Conservation (phyloP, 2,797 vertebrate species). For the Acrossocheilus wenchowensis region DNA sequence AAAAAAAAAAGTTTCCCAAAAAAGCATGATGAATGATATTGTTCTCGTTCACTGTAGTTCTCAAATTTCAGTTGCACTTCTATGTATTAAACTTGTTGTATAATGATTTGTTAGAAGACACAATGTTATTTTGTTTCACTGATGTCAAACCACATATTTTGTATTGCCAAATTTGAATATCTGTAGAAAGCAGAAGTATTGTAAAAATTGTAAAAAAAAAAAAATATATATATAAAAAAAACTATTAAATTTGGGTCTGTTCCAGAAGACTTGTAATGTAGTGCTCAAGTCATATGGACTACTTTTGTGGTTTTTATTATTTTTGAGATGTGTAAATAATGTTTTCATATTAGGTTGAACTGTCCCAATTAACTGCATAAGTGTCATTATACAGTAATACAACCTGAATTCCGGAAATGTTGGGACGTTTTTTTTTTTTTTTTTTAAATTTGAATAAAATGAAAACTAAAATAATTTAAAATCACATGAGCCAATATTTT, state of each 20-base stretch:
- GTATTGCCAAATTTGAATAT: neutral
- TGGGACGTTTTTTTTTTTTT: too few species aligned
- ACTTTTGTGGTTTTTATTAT: neutral
- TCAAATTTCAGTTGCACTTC: neutral
- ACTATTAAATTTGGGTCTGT: too few species aligned
- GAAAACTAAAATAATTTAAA: too few species aligned
- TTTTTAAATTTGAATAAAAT: too few species aligned
- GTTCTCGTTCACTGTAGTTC: neutral
- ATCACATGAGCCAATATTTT: too few species aligned
- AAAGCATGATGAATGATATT: neutral
- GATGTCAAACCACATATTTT: neutral
- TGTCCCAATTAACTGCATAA: conserved; percentile 5
- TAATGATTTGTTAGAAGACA: neutral
- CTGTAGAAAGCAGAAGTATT: neutral
- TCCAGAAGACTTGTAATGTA: neutral
- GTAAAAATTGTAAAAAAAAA: too few species aligned
- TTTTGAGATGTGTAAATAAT: neutral
- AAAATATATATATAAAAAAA: too few species aligned
- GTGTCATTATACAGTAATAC: conserved; percentile 47
- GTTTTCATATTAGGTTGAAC: neutral
- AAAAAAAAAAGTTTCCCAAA: neutral
- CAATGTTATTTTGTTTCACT: neutral
- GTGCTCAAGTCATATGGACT: neutral
- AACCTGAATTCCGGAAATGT: too few species aligned
- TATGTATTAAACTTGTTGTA: neutral